Evolutionary conservation across 2,113 vertebrate species (phyloP).

Genomic region (Cisticola juncidis): DNA sequence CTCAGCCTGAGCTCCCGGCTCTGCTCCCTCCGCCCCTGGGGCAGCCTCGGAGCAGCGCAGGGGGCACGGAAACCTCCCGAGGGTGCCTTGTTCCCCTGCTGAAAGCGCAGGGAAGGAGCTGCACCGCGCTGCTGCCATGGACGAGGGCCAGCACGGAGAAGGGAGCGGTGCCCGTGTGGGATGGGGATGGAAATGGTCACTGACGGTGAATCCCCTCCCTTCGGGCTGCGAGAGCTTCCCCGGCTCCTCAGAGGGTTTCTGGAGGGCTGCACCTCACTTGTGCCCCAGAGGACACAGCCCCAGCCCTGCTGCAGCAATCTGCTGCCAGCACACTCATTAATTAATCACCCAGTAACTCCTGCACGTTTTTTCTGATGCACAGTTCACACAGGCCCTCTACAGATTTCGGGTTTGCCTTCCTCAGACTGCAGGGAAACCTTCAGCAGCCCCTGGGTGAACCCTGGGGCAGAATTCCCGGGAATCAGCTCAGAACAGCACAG

Average conservation of each 20-base stretch:
- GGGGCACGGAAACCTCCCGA: background rate
- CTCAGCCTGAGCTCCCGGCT: background rate
- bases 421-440: background rate
- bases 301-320: background rate
- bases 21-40: background rate
- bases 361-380: background rate
- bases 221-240: background rate
- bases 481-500: background rate
- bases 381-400: background rate
- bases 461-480: background rate
- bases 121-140: background rate
- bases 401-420: background rate
- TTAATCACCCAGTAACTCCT: background rate
- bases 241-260: background rate
- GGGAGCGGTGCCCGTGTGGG: rapidly evolving
- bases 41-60: background rate
- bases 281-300: background rate
- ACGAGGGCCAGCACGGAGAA: rapidly evolving
- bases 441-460: background rate
- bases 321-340: background rate
- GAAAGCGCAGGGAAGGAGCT: background rate
- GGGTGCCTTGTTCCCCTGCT: background rate
- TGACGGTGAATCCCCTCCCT: background rate
- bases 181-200: background rate
- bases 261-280: background rate